A percentile compares a stretch with the other conserved stretches of the same genome.
phyloP scores from a whole-genome alignment of 2,113 vertebrate genomes.

The Ursus arctos region DNA sequence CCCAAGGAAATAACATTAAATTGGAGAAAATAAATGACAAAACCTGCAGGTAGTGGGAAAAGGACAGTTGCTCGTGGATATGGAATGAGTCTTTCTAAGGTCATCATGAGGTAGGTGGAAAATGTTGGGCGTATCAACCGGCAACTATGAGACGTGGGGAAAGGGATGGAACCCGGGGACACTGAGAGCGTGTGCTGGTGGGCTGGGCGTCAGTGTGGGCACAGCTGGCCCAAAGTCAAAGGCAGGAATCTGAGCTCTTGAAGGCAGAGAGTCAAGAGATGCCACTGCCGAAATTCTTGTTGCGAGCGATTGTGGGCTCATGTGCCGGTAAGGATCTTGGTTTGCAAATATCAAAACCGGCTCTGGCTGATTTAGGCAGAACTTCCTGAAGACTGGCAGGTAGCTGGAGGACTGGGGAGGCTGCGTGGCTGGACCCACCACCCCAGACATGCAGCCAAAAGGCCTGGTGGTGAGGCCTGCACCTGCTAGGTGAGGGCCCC shows the following conservation, averaged over 20 bases:
- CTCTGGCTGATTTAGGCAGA: not conserved
- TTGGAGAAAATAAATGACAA: not conserved
- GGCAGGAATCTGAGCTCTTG: not conserved
- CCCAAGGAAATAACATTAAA: not conserved
- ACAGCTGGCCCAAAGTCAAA: not conserved
- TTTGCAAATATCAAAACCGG: not conserved
- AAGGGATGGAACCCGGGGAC: not conserved
- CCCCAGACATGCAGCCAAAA: not conserved
- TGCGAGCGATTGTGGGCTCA: not conserved
- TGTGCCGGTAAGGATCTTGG: not conserved
- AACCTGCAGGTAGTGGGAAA: not conserved
- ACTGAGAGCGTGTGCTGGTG: rapidly evolving
- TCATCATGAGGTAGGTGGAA: not conserved
- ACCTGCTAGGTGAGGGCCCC: no score
- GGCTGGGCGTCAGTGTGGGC: not conserved
- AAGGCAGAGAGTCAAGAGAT: not conserved
- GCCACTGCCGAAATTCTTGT: not conserved
- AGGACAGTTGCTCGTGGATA: no score
- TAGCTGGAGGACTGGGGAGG: not conserved
- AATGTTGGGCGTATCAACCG: rapidly evolving
- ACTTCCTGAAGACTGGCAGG: not conserved
- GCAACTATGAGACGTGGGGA: not conserved
- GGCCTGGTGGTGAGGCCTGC: no score
- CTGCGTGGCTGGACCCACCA: not conserved
- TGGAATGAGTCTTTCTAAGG: not conserved